phyloP scores from a whole-genome alignment of 2,888 invertebrate genomes.

The Ophion ellenae region DNA sequence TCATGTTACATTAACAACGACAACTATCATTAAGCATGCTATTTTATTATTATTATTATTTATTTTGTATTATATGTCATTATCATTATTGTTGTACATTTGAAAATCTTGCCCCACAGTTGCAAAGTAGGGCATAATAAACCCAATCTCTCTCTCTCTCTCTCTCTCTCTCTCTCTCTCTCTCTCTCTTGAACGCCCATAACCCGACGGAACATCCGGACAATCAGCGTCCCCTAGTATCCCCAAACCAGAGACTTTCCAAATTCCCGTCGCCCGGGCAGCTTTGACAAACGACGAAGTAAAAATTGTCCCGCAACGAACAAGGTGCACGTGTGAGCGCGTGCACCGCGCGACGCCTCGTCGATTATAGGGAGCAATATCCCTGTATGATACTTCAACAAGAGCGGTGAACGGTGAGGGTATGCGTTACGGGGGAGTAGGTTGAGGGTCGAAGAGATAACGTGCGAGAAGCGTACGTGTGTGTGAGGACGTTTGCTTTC shows the following conservation, averaged over 20 bases:
- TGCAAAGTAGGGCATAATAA: too few species aligned
- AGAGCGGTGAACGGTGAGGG: not conserved
- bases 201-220: too few species aligned
- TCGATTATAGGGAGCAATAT: conserved; percentile 62
- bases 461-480: not conserved
- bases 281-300: conserved; percentile 15
- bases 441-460: conserved; percentile 16
- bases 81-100: too few species aligned
- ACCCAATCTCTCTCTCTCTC: too few species aligned
- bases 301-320: conserved; percentile 31
- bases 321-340: conserved; percentile 66
- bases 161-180: too few species aligned
- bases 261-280: not conserved
- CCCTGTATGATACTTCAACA: conserved; percentile 16
- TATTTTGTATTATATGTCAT: too few species aligned
- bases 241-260: not conserved
- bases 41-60: too few species aligned
- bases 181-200: too few species aligned
- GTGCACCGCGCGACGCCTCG: conserved; percentile 66
- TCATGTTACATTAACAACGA: too few species aligned
- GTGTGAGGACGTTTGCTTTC: not conserved
- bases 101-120: too few species aligned
- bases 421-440: not conserved
- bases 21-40: too few species aligned
- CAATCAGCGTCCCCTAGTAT: too few species aligned